Conservation (phyloP, 2,888 invertebrate species). For the Laothoe populi region DNA sequence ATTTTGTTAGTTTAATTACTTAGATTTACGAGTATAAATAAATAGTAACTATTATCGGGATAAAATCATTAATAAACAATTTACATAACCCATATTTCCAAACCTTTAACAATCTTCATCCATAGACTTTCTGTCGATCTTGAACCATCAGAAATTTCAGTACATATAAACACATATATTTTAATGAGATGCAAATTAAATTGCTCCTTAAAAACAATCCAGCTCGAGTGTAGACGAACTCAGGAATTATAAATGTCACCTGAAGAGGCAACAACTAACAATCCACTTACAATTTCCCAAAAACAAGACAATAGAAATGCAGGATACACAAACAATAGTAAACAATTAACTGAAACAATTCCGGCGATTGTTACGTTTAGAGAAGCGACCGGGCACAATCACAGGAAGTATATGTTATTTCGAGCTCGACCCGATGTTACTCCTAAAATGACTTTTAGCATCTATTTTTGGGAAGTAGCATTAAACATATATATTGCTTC, state of each 20-base stretch:
- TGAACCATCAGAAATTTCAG: too few relatives aligned
- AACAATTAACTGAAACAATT: constrained; percentile 56
- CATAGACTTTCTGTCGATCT: too few relatives aligned
- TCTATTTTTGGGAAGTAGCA: not conserved
- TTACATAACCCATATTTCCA: too few relatives aligned
- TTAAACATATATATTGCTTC: not conserved
- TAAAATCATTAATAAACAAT: too few relatives aligned
- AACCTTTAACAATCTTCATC: too few relatives aligned
- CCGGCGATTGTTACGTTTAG: constrained; percentile 60
- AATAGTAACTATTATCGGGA: not conserved
- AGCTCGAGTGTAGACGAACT: not conserved
- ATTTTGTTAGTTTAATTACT: too few relatives aligned
- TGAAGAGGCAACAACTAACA: constrained; percentile 8
- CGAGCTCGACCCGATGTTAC: constrained; percentile 34
- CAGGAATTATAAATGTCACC: constrained; percentile 5
- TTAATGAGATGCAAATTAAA: not conserved
- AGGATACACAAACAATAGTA: constrained; percentile 56
- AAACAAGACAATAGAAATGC: constrained; percentile 34
- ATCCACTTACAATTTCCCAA: constrained; percentile 19
- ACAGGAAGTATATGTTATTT: constrained; percentile 55
- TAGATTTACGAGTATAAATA: too few relatives aligned
- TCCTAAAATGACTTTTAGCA: constrained; percentile 34
- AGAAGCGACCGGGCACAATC: constrained; percentile 54
- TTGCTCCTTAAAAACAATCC: not conserved
- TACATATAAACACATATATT: too few relatives aligned